A percentile compares a stretch with the other conserved stretches of the same genome.
phyloP scores from a whole-genome alignment of 2,113 vertebrate genomes.

The Tinamus guttatus region DNA sequence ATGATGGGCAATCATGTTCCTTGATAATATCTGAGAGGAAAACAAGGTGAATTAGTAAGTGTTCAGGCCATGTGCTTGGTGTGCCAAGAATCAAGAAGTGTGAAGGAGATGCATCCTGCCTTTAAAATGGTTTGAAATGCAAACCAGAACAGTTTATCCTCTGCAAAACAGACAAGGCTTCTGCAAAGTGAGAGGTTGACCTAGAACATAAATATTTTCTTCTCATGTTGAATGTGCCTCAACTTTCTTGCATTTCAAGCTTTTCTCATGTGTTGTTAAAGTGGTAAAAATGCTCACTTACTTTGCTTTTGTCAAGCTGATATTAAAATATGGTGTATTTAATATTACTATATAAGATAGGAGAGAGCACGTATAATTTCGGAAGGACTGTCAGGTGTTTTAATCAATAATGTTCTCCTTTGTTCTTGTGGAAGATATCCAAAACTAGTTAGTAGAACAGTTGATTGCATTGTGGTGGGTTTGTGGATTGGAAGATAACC shows the following conservation, averaged over 20 bases:
- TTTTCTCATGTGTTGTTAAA: not conserved
- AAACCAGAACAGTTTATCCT: not conserved
- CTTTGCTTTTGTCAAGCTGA: not conserved
- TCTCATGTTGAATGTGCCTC: not conserved
- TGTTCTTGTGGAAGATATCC: conserved; percentile 7
- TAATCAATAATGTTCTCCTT: conserved; percentile 6
- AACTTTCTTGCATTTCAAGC: not conserved
- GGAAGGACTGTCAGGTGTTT: not conserved
- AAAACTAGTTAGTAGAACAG: not conserved
- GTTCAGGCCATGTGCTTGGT: not conserved
- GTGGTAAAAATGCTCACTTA: not conserved
- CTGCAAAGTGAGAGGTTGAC: not conserved
- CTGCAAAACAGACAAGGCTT: not conserved
- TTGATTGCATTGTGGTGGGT: conserved; percentile 25
- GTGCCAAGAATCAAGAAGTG: not conserved
- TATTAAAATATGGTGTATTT: not conserved
- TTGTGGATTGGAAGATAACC: conserved; percentile 24
- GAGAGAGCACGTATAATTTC: not conserved
- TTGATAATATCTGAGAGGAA: not conserved
- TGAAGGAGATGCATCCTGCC: not conserved
- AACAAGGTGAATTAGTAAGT: not conserved
- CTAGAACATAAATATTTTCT: not conserved
- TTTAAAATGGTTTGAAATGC: not conserved
- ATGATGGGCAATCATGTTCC: not conserved
- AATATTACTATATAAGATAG: not conserved